Percentiles rank a stretch among this genome's conserved stretches.
These are phyloP conservation scores for Capreolus pygargus DNA, from an alignment of 2,113 vertebrate genomes.

Conservation along the genomic window DNA sequence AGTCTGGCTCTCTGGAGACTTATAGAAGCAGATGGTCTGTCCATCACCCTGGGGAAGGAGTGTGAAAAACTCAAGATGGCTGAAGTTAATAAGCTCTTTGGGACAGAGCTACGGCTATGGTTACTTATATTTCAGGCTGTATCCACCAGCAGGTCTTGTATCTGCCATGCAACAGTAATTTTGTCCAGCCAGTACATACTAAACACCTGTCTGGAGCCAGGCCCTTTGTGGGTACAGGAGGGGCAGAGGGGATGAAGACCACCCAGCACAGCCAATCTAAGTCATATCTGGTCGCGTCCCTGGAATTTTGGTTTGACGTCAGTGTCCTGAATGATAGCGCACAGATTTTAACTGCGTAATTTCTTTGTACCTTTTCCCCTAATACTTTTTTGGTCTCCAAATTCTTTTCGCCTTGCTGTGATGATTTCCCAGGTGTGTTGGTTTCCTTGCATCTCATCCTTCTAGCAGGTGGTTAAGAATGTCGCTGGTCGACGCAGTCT, in stretches of 20 bases:
- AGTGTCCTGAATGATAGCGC: not conserved
- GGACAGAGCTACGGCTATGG: not conserved
- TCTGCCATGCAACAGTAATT: not conserved
- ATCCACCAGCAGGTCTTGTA: not conserved
- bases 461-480: not conserved
- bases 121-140: conserved; percentile 27
- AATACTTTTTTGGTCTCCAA: not conserved
- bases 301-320: not conserved
- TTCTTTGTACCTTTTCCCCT: not conserved
- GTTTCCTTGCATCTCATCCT: not conserved
- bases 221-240: not conserved
- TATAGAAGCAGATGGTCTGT: conserved; percentile 65
- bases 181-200: not conserved
- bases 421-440: not conserved
- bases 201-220: not conserved
- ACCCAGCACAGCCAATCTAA: not conserved
- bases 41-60: conserved; percentile 32
- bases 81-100: conserved; percentile 49
- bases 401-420: not conserved
- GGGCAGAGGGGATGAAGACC: not conserved
- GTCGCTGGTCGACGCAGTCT: not conserved
- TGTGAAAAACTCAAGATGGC: conserved; percentile 53
- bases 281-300: not conserved
- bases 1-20: conserved; percentile 47
- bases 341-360: not conserved